A percentile compares a stretch with the other conserved stretches of the same genome.
Evolutionary conservation across 2,888 invertebrate species (phyloP).

Genomic region (Temnothorax rugatulus): DNA sequence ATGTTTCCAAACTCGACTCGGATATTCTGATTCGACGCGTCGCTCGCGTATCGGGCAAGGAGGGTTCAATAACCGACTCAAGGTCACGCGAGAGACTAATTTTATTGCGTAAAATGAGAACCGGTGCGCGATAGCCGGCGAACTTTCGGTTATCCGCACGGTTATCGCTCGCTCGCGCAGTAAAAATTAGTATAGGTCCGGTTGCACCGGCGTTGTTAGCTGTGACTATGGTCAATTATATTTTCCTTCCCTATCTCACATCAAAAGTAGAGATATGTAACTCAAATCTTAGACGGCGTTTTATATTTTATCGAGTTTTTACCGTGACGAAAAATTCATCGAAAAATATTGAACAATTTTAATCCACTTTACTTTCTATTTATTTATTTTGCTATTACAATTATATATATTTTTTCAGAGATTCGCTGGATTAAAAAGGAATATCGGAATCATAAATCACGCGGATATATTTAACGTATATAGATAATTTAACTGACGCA

Average conservation of each 20-base stretch:
- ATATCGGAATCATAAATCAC: background rate
- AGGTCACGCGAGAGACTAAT: slow-evolving; percentile 72
- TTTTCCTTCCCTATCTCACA: background rate
- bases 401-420: background rate
- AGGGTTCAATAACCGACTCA: slow-evolving; percentile 80
- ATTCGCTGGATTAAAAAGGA: background rate
- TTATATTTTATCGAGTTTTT: background rate
- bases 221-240: background rate
- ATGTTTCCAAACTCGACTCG: slow-evolving; percentile 69
- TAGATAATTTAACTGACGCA: background rate
- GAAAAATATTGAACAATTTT: background rate
- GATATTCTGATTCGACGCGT: slow-evolving; percentile 43
- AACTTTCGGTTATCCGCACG: slow-evolving; percentile 5
- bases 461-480: background rate
- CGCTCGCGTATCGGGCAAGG: slow-evolving; percentile 58
- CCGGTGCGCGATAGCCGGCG: slow-evolving; percentile 50
- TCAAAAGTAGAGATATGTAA: background rate
- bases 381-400: background rate
- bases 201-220: background rate
- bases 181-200: background rate
- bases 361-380: background rate
- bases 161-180: slow-evolving; percentile 18
- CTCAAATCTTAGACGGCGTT: background rate
- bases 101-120: slow-evolving; percentile 38
- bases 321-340: background rate